Evolutionary conservation across 2,888 invertebrate genomes (phyloP).

Genomic region (Papilio demoleus): DNA sequence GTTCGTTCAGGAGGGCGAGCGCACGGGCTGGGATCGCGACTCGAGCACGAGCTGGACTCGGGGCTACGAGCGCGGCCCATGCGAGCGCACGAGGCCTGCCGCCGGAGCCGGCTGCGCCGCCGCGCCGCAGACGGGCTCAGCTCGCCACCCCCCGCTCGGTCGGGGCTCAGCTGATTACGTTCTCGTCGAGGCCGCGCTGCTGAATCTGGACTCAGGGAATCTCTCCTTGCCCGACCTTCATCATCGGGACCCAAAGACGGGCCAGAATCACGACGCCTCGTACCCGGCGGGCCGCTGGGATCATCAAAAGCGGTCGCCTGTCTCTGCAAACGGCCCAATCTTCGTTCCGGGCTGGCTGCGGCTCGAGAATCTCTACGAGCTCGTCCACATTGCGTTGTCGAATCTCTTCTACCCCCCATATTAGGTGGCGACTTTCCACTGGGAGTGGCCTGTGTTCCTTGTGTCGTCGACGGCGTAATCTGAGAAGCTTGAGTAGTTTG

Average conservation of each 20-base stretch:
- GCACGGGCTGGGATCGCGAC: constrained; percentile 93
- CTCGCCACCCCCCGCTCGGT: constrained; percentile 91
- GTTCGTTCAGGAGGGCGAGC: constrained; percentile 86
- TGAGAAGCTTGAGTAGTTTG: constrained; percentile 63
- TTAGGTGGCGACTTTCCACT: constrained; percentile 73
- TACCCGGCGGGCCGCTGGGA: constrained; percentile 88
- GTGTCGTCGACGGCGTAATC: constrained; percentile 54
- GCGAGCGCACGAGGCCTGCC: constrained; percentile 91
- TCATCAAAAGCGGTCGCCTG: constrained; percentile 96
- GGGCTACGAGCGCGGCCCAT: constrained; percentile 85
- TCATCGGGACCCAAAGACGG: constrained; percentile 94
- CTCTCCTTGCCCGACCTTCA: constrained; percentile 90
- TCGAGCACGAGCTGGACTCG: constrained; percentile 90
- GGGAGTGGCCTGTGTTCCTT: constrained; percentile 61
- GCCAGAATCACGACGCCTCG: constrained; percentile 90
- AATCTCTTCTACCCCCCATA: constrained; percentile 87
- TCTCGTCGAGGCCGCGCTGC: constrained; percentile 91
- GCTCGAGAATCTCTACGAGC: constrained; percentile 87
- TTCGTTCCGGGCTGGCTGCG: constrained; percentile 87
- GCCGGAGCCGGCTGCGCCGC: constrained; percentile 86
- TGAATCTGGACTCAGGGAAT: constrained; percentile 95
- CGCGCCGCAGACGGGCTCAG: constrained; percentile 90
- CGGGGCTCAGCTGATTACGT: constrained; percentile 90
- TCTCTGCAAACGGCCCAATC: constrained; percentile 88
- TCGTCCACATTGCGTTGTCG: constrained; percentile 91